These are phyloP conservation scores for Leucoraja erinaceus DNA, from an alignment of 2,113 vertebrate genomes.

Conservation along the genomic window DNA sequence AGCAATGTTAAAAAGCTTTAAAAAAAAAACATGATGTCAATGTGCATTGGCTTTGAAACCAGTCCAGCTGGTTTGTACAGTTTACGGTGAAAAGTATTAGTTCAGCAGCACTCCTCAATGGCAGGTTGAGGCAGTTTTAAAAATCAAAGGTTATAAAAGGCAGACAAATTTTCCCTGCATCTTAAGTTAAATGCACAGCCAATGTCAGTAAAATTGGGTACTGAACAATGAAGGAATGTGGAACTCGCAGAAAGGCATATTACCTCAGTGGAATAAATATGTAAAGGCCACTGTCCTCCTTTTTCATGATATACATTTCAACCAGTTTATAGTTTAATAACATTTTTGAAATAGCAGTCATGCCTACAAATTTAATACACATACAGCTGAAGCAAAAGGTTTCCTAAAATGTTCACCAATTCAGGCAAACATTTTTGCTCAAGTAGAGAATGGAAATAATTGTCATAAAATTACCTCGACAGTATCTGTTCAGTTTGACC, in stretches of 20 bases:
- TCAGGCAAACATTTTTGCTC: not conserved
- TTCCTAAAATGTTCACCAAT: not conserved
- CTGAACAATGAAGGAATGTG: not conserved
- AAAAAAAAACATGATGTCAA: not conserved
- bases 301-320: not conserved
- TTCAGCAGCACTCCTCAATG: not conserved
- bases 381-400: not conserved
- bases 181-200: not conserved
- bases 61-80: conserved; percentile 9
- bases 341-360: not conserved
- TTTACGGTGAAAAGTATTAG: not conserved
- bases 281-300: not conserved
- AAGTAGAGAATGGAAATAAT: not conserved
- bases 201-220: not conserved
- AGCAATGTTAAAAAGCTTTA: not conserved
- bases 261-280: not conserved
- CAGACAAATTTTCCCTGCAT: not conserved
- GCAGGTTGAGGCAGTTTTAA: not conserved
- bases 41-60: not conserved
- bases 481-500: not conserved
- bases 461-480: not conserved
- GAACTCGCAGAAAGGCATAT: not conserved
- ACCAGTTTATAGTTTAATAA: not conserved
- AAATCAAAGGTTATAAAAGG: not conserved
- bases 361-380: not conserved